Evolutionary conservation across 2,113 vertebrate species (phyloP).

Genomic region (Zonotrichia leucophrys): DNA sequence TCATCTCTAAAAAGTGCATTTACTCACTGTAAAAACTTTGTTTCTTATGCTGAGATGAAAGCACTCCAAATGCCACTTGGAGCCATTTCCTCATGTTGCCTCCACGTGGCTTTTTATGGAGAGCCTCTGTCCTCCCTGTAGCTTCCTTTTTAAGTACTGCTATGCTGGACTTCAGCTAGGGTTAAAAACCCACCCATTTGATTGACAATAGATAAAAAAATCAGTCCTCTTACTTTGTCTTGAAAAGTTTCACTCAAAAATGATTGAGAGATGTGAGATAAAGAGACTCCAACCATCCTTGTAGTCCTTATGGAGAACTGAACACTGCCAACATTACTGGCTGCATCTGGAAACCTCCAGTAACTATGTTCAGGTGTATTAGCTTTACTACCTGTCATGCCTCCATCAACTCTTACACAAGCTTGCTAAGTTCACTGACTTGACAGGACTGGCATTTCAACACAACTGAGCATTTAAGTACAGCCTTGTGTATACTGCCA

Average conservation of each 20-base stretch:
- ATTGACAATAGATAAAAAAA: background rate
- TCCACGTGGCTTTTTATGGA: background rate
- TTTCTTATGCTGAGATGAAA: background rate
- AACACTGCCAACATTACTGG: background rate
- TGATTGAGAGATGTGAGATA: background rate
- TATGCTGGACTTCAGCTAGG: background rate
- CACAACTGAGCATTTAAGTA: background rate
- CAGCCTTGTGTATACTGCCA: fast-evolving
- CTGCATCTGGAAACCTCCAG: background rate
- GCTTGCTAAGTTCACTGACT: background rate
- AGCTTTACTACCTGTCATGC: background rate
- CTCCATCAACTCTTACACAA: background rate
- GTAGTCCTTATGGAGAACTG: background rate
- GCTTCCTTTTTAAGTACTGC: background rate
- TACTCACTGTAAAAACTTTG: background rate
- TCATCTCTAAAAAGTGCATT: background rate
- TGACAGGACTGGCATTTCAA: background rate
- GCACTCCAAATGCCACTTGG: background rate
- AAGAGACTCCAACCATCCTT: background rate
- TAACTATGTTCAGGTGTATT: background rate
- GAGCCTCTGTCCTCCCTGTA: background rate
- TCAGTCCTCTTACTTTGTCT: background rate
- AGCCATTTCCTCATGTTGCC: background rate
- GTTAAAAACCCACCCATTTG: background rate
- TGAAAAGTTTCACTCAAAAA: background rate